phyloP scores from a whole-genome alignment of 2,888 invertebrate genomes.

The Poecilus cupreus region DNA sequence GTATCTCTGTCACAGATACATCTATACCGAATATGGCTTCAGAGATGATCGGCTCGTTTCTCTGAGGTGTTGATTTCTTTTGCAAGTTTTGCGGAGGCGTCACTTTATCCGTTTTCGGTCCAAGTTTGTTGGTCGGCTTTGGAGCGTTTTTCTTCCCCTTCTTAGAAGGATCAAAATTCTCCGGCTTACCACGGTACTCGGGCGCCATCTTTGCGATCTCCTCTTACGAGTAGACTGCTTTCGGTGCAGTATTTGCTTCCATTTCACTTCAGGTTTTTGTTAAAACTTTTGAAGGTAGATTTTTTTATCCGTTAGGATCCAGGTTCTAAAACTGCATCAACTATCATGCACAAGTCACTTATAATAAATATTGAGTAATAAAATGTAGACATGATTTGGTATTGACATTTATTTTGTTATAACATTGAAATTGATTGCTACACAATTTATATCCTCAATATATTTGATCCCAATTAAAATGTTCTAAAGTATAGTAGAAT shows the following conservation, averaged over 20 bases:
- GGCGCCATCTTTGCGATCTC: constrained; percentile 60
- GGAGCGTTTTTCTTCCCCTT: constrained; percentile 35
- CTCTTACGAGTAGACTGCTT: constrained; percentile 50
- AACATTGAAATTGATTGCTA: no score
- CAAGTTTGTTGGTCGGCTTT: background rate
- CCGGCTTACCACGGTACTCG: constrained; percentile 61
- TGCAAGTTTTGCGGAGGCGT: constrained; percentile 40
- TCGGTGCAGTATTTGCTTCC: constrained; percentile 16
- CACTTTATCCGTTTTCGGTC: background rate
- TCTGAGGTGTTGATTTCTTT: constrained; percentile 32
- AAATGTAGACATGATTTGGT: no score
- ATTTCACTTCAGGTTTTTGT: background rate
- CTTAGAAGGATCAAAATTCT: constrained; percentile 60
- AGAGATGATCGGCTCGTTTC: constrained; percentile 60
- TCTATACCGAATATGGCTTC: constrained; percentile 65
- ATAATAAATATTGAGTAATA: no score
- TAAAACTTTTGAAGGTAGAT: background rate
- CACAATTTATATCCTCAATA: no score
- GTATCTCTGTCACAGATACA: constrained; percentile 62
- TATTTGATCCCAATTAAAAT: no score
- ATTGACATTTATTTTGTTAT: no score
- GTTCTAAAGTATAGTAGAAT: no score
- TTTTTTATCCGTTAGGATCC: constrained; percentile 8
- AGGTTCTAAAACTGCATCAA: no score
- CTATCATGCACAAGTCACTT: no score